Conservation (phyloP, 2,888 invertebrate species). For the Hydroisotoma schaefferi region DNA sequence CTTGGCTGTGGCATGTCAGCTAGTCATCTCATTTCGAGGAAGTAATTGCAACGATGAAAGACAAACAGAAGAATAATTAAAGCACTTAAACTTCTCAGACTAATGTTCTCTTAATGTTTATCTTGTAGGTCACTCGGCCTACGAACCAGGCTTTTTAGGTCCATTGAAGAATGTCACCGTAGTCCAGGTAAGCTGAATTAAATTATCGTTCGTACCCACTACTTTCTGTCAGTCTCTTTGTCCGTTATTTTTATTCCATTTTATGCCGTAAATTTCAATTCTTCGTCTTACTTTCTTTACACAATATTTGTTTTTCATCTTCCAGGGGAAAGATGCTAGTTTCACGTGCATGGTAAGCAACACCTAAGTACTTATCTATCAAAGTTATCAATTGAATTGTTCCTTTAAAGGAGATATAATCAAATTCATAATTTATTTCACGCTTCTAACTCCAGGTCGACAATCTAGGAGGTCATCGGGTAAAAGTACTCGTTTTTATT, state of each 20-base stretch:
- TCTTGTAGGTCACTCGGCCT: slow-evolving; percentile 49
- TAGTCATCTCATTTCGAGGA: background rate
- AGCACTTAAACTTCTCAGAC: background rate
- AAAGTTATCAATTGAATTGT: background rate
- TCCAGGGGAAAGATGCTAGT: slow-evolving; percentile 47
- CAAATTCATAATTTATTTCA: no score
- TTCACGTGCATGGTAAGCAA: slow-evolving; percentile 46
- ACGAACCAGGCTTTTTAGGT: slow-evolving; percentile 75
- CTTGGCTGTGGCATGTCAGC: slow-evolving; percentile 2
- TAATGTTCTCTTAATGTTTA: background rate
- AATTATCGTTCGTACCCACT: background rate
- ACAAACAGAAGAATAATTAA: slow-evolving; percentile 4
- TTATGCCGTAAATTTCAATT: background rate
- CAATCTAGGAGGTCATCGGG: slow-evolving; percentile 45
- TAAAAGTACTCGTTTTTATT: slow-evolving; percentile 25
- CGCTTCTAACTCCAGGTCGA: slow-evolving; percentile 31
- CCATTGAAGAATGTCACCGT: slow-evolving; percentile 80
- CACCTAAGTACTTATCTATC: background rate
- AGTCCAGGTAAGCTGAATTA: slow-evolving; percentile 52
- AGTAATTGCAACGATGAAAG: slow-evolving; percentile 1
- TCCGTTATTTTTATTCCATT: background rate
- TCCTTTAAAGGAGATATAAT: no score
- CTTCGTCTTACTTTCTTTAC: background rate
- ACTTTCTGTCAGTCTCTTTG: background rate
- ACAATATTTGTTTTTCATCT: background rate